Evolutionary conservation across 2,888 invertebrate species (phyloP), one percentile per base, ranked within the genome.

Genomic region (Ophioninae sp.): DNA sequence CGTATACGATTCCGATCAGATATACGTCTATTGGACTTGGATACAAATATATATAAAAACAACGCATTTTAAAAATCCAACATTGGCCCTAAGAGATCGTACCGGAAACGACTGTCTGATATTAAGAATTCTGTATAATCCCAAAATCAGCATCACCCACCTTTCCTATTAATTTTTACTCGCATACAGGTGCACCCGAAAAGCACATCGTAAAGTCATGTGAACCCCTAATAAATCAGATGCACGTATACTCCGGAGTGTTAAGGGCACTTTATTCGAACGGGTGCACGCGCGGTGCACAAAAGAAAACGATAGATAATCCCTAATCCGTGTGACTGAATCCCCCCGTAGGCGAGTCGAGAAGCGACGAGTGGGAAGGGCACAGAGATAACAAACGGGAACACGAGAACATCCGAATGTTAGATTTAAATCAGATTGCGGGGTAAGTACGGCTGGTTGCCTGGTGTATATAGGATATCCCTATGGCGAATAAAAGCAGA

Each of bases 151-250:
- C n/a, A n/a, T n/a, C n/a, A n/a, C n/a, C n/a, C n/a, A n/a, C n/a
- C n/a, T n/a, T n/a, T n/a, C n/a, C n/a, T n/a, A n/a, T n/a, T n/a
- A n/a, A n/a, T n/a, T n/a, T 58, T 37, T n/a, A 7, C 30, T 61
- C 2, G 6, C 59, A 51, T 63, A 68, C 67, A 63, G 10, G 6
- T 64, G 77, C 37, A 69, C n/a, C 22, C n/a, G 51, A 64, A 61
- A 74, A 78, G 72, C 59, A 79, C 65, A 20, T 63, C 41, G 30
- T 20, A 58, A 44, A 81, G 84, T 79, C 84, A 72, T 79, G 84
- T 81, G 84, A 79, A 23, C 59, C 41, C 56, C 72, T 79, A 44
- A 84, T 84, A 84, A 84, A 84, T 84, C 79, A 84, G 73, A 81
- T 67, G 22, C 63, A 78, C 44, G 13, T 44, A 44, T 75, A 67